These are phyloP conservation scores for Bradypodion ventrale DNA, from an alignment of 2,797 vertebrate species.

Conservation along the genomic window DNA sequence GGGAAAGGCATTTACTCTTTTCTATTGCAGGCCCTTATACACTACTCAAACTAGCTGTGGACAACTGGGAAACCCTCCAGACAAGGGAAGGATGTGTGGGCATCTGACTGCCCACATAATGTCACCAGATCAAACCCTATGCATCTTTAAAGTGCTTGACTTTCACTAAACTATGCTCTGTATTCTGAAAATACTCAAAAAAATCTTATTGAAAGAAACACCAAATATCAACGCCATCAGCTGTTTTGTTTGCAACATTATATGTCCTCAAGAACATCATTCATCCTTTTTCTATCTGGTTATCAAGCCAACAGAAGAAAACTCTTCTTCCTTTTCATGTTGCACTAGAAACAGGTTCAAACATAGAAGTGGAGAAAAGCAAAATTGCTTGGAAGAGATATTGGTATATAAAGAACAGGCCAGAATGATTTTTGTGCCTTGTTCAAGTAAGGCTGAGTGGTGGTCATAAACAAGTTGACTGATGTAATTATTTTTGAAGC, in stretches of 20 bases:
- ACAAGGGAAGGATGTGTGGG: background rate
- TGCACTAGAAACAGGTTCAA: background rate
- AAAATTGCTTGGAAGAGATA: background rate
- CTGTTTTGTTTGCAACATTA: background rate
- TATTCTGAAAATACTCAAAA: background rate
- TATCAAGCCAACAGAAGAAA: background rate
- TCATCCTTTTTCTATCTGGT: background rate
- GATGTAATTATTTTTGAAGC: conserved; percentile 12
- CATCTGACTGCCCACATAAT: no score
- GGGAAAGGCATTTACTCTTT: no score
- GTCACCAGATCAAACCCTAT: no score
- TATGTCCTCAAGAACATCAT: background rate
- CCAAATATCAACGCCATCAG: background rate
- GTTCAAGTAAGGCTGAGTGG: background rate
- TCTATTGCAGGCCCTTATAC: background rate
- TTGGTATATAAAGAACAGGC: background rate
- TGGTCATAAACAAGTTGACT: background rate
- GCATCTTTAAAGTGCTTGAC: background rate
- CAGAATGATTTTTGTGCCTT: background rate
- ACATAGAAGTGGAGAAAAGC: background rate
- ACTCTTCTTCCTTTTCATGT: background rate
- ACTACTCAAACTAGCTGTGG: background rate
- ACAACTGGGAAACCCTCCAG: background rate
- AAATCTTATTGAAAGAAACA: background rate
- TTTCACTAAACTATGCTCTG: background rate